Base-by-base conservation (phyloP, 2,113 vertebrate species). In the Mesitornis unicolor region DNA sequence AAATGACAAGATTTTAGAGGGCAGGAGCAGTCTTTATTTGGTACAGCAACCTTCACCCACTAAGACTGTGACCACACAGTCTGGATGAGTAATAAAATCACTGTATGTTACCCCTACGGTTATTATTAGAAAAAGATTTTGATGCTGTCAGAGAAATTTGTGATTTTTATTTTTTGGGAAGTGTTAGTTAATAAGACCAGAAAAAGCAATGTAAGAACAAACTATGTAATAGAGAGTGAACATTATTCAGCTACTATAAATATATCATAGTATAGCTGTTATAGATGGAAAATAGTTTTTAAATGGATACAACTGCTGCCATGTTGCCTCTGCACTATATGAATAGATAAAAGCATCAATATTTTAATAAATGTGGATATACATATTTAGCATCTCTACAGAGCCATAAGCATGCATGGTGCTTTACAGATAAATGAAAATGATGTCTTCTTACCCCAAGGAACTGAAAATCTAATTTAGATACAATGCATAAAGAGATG, bases 401-500 rank as follows among this genome's bases (percentile, higher is more conserved):
- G 84, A 82, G 40, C 45, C 67, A 79, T 85, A 93, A 76, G 36
- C 74, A 65, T 71, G 87, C 67, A 68, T 69, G 70, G 67, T 83
- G 59, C 70, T 92, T 94, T 91, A 87, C 56, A 92, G 82, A 94
- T 94, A 95, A 96, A 94, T 93, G 61, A 73, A 96, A 97, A 65
- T 26, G 10, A 87, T 92, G 95, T 85, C 45, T 94, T 73, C 78
- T 65, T 92, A 94, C 88, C 70, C 61, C 54, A 90, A 90, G 94
- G 82, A 94, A 87, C 53, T 50, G 70, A 85, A 95, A 93, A 95
- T 93, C 75, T 93, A 61, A 91, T 93, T 97, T 92, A 87, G 94
- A 83, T 85, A 92, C 90, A 96, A 61, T 73, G 65, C 82, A 95
- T 64, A 78, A 88, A 85, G 74, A 85, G 53, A 48, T 36, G 78